phyloP scores from a whole-genome alignment of 2,888 invertebrate species.

The Euzetes globulus region DNA sequence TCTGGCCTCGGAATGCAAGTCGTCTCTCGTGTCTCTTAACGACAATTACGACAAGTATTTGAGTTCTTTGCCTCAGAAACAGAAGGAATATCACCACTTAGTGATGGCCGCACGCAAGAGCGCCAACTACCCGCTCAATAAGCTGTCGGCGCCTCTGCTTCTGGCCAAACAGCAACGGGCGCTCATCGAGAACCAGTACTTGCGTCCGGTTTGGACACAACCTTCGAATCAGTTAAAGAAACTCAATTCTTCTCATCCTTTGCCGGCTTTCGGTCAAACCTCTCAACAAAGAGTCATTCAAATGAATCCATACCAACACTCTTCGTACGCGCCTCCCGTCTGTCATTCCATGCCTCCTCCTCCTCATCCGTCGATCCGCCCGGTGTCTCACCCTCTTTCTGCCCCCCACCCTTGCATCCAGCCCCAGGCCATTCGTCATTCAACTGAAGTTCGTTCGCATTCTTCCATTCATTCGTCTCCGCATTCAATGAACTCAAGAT shows the following conservation, averaged over 20 bases:
- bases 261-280: no score
- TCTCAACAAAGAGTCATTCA: no score
- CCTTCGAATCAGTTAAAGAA: not conserved
- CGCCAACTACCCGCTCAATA: not conserved
- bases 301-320: no score
- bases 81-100: constrained; percentile 2
- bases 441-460: no score
- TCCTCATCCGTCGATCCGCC: no score
- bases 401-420: no score
- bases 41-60: not conserved
- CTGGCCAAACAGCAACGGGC: constrained; percentile 6
- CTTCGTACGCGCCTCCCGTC: no score
- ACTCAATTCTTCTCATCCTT: no score
- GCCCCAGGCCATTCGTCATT: no score
- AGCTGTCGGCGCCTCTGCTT: not conserved
- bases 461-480: not conserved
- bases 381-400: no score
- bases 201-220: not conserved
- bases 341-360: no score
- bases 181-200: not conserved
- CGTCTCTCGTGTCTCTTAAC: not conserved
- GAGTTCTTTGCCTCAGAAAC: not conserved
- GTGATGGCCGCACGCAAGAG: not conserved
- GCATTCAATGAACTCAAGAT: not conserved
- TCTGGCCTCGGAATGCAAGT: not conserved